Evolutionary conservation across 2,888 invertebrate species (phyloP).

Genomic region (Allygus modestus): DNA sequence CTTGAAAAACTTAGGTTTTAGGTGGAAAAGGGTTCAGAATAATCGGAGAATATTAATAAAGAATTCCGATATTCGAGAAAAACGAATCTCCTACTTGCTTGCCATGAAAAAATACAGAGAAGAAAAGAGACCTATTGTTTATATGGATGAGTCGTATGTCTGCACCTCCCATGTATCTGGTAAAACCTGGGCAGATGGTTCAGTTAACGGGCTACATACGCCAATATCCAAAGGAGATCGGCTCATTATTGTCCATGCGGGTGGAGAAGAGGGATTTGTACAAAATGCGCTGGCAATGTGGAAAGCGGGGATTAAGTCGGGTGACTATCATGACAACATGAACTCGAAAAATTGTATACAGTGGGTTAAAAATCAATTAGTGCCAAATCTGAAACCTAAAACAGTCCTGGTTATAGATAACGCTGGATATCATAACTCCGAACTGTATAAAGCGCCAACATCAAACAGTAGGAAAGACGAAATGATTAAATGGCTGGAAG

Average conservation of each 20-base stretch:
- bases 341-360: too few species aligned
- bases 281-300: too few species aligned
- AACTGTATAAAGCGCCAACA: not conserved
- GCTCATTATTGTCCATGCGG: too few species aligned
- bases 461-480: too few species aligned
- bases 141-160: not conserved
- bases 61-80: too few species aligned
- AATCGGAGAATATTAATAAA: slow-evolving; percentile 15
- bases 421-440: not conserved
- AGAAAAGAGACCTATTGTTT: not conserved
- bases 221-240: too few species aligned
- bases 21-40: slow-evolving; percentile 9
- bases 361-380: slow-evolving; percentile 14
- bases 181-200: too few species aligned
- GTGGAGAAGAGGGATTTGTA: too few species aligned
- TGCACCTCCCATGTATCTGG: not conserved
- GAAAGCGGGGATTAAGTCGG: not conserved
- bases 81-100: not conserved
- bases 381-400: not conserved
- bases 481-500: too few species aligned
- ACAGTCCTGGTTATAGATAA: too few species aligned
- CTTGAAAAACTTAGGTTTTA: slow-evolving; percentile 7
- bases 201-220: not conserved
- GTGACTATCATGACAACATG: slow-evolving; percentile 31
- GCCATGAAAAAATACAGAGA: not conserved